These are phyloP conservation scores for Malthinus seriepunctatus DNA, from an alignment of 2,888 invertebrate species.

Conservation along the genomic window DNA sequence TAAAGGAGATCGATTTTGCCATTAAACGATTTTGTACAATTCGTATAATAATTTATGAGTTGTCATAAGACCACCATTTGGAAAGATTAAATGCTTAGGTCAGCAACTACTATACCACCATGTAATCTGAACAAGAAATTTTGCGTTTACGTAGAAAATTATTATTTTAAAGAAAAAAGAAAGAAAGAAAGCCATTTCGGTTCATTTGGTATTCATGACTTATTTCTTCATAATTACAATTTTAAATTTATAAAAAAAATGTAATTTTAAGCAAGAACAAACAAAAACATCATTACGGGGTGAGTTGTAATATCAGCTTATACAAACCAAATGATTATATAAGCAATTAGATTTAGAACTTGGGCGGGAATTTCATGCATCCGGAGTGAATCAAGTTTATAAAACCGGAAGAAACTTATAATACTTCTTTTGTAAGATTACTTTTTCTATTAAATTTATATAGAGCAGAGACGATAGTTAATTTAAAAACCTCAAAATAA, in stretches of 20 bases:
- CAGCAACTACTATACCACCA: conserved; percentile 29
- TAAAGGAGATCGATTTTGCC: conserved; percentile 16
- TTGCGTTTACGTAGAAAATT: conserved; percentile 34
- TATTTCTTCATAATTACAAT: conserved; percentile 1
- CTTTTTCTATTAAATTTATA: conserved; percentile 3
- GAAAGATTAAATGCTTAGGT: conserved; percentile 27
- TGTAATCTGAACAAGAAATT: conserved; percentile 34
- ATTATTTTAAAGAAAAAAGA: conserved; percentile 20
- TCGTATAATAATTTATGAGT: conserved; percentile 24
- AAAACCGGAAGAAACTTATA: conserved; percentile 20
- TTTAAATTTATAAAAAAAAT: background rate
- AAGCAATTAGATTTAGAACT: conserved; percentile 23
- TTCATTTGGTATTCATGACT: conserved; percentile 9
- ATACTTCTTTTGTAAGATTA: conserved; percentile 16
- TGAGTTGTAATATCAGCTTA: conserved; percentile 7
- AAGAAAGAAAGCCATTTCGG: conserved; percentile 1
- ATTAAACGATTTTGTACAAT: conserved; percentile 19
- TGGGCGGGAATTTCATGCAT: conserved; percentile 15
- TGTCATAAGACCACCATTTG: conserved; percentile 26
- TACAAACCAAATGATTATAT: conserved; percentile 16
- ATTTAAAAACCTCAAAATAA: background rate
- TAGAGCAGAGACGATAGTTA: background rate
- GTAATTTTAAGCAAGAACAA: background rate
- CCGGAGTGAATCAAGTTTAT: conserved; percentile 17
- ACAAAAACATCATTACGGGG: background rate